phyloP scores from a whole-genome alignment of 2,888 invertebrate genomes.

The Diarsia brunnea region DNA sequence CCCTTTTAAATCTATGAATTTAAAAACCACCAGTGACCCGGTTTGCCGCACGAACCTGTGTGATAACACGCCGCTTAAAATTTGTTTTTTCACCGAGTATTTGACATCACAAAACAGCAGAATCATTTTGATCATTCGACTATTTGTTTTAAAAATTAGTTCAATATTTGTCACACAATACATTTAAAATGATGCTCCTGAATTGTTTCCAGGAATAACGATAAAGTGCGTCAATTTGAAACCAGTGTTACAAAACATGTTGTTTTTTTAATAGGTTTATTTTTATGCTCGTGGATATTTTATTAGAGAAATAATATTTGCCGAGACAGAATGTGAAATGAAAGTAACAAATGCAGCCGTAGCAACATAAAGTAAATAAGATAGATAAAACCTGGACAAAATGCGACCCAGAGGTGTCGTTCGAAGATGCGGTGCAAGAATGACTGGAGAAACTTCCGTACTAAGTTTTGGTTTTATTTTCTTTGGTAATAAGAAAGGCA shows the following conservation, averaged over 20 bases:
- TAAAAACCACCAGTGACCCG: constrained; percentile 48
- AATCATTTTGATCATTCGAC: constrained; percentile 45
- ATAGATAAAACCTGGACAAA: constrained; percentile 74
- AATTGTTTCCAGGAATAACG: constrained; percentile 35
- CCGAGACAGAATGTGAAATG: constrained; percentile 16
- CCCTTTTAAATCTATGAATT: constrained; percentile 53
- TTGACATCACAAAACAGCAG: constrained; percentile 43
- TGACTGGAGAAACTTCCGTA: constrained; percentile 72
- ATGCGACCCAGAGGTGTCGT: constrained; percentile 81
- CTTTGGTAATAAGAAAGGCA: constrained; percentile 65
- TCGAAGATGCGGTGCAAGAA: constrained; percentile 71
- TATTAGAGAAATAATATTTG: constrained; percentile 45
- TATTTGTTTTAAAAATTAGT: constrained; percentile 57
- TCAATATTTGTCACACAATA: constrained; percentile 50
- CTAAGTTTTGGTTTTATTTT: constrained; percentile 67
- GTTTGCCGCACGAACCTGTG: constrained; percentile 19
- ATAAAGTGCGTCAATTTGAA: constrained; percentile 41
- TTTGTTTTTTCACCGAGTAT: constrained; percentile 35
- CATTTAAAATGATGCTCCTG: constrained; percentile 21
- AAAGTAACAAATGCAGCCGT: constrained; percentile 51
- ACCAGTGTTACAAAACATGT: constrained; percentile 11
- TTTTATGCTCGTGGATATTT: constrained; percentile 3
- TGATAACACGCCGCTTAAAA: constrained; percentile 1
- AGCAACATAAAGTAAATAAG: constrained; percentile 74
- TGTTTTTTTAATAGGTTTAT: background rate